These are phyloP conservation scores for Nematopogon swammerdamellus DNA, from an alignment of 2,888 invertebrate species.

Conservation along the genomic window DNA sequence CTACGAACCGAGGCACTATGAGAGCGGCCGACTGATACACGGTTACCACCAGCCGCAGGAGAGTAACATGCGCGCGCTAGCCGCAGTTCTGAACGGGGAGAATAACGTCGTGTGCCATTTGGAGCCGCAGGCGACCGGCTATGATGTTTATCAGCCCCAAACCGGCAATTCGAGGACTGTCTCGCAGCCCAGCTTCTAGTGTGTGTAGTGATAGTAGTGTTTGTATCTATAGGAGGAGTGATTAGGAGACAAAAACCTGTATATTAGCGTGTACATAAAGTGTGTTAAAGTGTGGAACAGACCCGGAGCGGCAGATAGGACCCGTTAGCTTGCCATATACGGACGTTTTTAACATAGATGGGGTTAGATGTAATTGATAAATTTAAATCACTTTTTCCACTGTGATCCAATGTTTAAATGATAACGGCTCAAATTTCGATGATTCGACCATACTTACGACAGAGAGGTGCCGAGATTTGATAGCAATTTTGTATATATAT, in stretches of 20 bases:
- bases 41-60: conserved; percentile 51
- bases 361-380: conserved; percentile 16
- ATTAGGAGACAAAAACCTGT: neutral
- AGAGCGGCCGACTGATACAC: conserved; percentile 46
- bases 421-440: conserved; percentile 48
- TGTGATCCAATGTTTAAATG: conserved; percentile 52
- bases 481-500: conserved; percentile 42
- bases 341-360: conserved; percentile 38
- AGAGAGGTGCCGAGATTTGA: conserved; percentile 9
- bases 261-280: neutral
- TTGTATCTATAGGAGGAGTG: no score
- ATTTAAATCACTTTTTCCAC: conserved; percentile 54
- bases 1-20: conserved; percentile 46
- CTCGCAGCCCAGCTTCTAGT: conserved; percentile 50
- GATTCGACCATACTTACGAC: conserved; percentile 31
- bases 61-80: conserved; percentile 58
- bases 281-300: no score
- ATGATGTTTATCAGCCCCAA: conserved; percentile 46
- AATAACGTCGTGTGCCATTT: conserved; percentile 84
- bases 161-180: conserved; percentile 46
- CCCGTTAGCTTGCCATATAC: conserved; percentile 47
- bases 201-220: conserved; percentile 9
- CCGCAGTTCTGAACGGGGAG: conserved; percentile 81
- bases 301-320: neutral
- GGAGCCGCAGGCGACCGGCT: conserved; percentile 63